Evolutionary conservation across 1,140 invertebrate species (phyloP), one percentile per base, ranked within the genome.

Genomic region (Lethrus apterus): DNA sequence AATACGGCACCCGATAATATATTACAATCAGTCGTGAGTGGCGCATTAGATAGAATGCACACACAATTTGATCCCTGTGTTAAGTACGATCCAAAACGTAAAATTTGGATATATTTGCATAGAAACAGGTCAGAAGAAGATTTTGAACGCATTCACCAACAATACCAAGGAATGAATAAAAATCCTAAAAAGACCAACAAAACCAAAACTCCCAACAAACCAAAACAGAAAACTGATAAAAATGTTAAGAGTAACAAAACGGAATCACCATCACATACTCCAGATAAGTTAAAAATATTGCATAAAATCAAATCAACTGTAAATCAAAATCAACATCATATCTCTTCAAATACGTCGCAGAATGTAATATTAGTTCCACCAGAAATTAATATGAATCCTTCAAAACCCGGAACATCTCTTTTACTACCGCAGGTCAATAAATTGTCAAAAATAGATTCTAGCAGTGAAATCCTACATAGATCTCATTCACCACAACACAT

Each of bases 51-150:
- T 67, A 70, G 89, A 34, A 75, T 94, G 54, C 90, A 93, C 64
- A 89, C 86, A 38, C 89, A 92, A 60, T 71, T 83, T 44, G 89
- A 93, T 74, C 89, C 90, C 0, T 93, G 89, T 63, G 89, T 93
- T 1, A 84, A 89, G 59, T 93, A 92, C 66, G 89, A 93, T 64
- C 80, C 86, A 0, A 84, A 86, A 56, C 72, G 84, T 4, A 93
- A 93, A 69, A 80, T 89, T 9, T 94, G 91, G 91, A 83, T 93
- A 23, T 93, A 93, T 69, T 68, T 93, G 36, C 90, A 94, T 67
- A 73, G 84, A 76, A 66, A 66, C 47, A 68, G 85, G 45, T 78
- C 79, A 8, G 81, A 86, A 63, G 77, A 83, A 51, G 86, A 89
- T 66, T 88, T 88, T 67, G 85, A 76, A 54, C 56, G 67, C 11